phyloP scores from a whole-genome alignment of 1,140 invertebrate genomes.

The Bombus soroeensis region DNA sequence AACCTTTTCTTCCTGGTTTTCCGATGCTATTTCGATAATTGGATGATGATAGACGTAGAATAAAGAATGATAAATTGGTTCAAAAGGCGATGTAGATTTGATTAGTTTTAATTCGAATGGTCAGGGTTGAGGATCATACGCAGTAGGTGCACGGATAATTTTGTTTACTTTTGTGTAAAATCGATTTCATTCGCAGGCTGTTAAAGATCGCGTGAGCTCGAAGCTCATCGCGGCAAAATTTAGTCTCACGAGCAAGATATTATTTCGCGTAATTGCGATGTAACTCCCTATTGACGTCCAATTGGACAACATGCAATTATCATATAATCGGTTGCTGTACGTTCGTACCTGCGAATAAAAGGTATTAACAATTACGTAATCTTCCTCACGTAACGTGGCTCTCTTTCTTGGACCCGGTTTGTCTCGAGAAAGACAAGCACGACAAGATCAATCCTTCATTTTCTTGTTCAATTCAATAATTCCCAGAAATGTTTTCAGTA shows the following conservation, averaged over 20 bases:
- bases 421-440: background rate
- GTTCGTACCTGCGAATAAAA: constrained; percentile 1
- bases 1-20: background rate
- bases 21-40: background rate
- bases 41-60: background rate
- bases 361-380: constrained; percentile 36
- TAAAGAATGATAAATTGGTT: background rate
- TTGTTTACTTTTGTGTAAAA: background rate
- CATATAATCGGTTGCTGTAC: background rate
- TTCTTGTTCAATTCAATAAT: background rate
- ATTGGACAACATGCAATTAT: constrained; percentile 18
- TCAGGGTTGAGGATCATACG: background rate
- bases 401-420: background rate
- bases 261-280: constrained; percentile 24
- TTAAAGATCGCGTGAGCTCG: background rate
- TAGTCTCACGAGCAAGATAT: constrained; percentile 29
- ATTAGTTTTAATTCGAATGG: background rate
- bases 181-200: background rate
- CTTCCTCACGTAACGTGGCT: background rate
- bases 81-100: background rate
- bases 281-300: background rate
- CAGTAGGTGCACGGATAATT: background rate
- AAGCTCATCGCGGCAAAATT: background rate
- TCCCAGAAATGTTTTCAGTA: background rate
- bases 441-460: background rate